These are phyloP conservation scores for Girardinichthys multiradiatus DNA, from an alignment of 2,113 vertebrate species.

Conservation along the genomic window DNA sequence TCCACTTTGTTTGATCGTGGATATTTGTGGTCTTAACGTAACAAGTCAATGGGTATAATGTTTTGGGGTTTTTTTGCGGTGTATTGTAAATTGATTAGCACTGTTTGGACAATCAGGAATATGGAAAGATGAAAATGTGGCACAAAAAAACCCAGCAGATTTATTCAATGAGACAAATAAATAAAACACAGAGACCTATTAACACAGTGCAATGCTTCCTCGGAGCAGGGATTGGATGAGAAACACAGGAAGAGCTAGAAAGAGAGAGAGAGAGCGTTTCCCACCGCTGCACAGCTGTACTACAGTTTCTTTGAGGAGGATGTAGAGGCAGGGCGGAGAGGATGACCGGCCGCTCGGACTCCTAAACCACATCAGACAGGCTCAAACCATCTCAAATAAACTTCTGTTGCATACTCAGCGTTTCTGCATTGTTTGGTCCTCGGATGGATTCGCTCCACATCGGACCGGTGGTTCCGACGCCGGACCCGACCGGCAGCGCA, in stretches of 20 bases:
- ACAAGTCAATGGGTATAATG: no score
- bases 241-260: constrained; percentile 9
- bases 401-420: not conserved
- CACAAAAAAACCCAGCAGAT: not conserved
- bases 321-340: constrained; percentile 30
- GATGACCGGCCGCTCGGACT: constrained; percentile 39
- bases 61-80: no score
- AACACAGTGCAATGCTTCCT: constrained; percentile 45
- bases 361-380: constrained; percentile 6
- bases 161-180: constrained; percentile 2
- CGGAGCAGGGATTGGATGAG: constrained; percentile 33
- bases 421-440: not conserved
- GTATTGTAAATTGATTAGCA: not conserved
- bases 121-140: not conserved
- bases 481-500: constrained; percentile 54
- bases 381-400: not conserved
- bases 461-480: constrained; percentile 56
- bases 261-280: constrained; percentile 25
- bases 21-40: no score
- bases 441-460: constrained; percentile 69
- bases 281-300: constrained; percentile 37
- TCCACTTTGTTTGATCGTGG: no score
- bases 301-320: constrained; percentile 16
- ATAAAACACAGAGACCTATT: constrained; percentile 28
- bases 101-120: not conserved